These are phyloP conservation scores for Albula goreensis DNA, from an alignment of 2,113 vertebrate species.

Conservation along the genomic window DNA sequence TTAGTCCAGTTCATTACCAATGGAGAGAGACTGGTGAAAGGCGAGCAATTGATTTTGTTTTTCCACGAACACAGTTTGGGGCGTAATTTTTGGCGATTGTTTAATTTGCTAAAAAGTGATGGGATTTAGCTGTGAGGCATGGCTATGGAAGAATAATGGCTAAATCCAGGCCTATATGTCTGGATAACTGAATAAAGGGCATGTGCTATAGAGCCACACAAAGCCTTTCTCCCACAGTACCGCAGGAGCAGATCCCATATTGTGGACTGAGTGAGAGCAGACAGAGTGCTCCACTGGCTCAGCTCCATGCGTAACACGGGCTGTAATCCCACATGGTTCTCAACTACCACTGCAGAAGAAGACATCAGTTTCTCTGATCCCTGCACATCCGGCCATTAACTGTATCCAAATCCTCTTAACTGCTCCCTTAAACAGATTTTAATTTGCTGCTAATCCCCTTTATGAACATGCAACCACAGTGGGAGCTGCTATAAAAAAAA, in stretches of 20 bases:
- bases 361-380: conserved; percentile 27
- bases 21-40: too few species aligned
- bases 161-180: background rate
- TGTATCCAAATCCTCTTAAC: conserved; percentile 35
- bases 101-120: background rate
- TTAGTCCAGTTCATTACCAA: too few species aligned
- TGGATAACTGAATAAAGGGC: background rate
- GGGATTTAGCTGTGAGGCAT: too few species aligned
- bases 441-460: conserved; percentile 23
- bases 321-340: conserved; percentile 24
- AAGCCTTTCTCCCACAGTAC: background rate
- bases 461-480: conserved; percentile 2
- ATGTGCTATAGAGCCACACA: background rate
- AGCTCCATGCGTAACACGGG: background rate
- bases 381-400: conserved; percentile 24
- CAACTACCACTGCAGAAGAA: conserved; percentile 20
- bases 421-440: conserved; percentile 27
- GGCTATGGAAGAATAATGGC: too few species aligned
- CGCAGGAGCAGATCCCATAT: background rate
- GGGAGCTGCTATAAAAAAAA: background rate
- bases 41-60: background rate
- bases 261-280: background rate
- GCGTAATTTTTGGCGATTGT: background rate
- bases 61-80: background rate
- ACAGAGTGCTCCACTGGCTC: background rate